Conservation (phyloP, 1,140 invertebrate species). For the Drosophila rufa region DNA sequence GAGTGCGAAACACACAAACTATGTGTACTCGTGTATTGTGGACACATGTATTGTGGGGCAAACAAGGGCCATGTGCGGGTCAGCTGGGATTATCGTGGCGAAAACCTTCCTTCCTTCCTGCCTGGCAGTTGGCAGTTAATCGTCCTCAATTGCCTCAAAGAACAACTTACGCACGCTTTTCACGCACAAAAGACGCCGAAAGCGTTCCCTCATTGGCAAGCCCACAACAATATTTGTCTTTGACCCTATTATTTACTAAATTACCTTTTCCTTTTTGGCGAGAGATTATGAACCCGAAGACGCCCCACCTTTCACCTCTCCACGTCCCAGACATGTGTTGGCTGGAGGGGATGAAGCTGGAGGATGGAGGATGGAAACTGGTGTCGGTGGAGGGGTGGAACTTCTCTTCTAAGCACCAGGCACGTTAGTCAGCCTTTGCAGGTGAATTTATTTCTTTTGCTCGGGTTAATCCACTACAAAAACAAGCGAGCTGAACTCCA, state of each 20-base stretch:
- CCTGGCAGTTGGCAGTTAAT: conserved; percentile 65
- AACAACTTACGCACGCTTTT: conserved; percentile 78
- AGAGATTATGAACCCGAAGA: conserved; percentile 46
- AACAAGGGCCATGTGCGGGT: conserved; percentile 9
- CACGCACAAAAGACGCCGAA: conserved; percentile 74
- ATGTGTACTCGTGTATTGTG: no score
- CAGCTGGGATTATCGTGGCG: conserved; percentile 18
- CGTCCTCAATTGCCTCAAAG: conserved; percentile 68
- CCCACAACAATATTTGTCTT: conserved; percentile 78
- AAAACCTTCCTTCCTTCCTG: not conserved
- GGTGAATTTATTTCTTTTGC: conserved; percentile 80
- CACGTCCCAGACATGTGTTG: conserved; percentile 8
- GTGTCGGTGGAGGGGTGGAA: conserved; percentile 7
- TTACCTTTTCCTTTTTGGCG: conserved; percentile 72
- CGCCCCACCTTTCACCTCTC: conserved; percentile 1
- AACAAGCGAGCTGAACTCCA: conserved; percentile 58
- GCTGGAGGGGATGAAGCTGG: not conserved
- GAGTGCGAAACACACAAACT: not conserved
- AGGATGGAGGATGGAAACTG: not conserved
- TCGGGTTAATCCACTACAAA: conserved; percentile 78
- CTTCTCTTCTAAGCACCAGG: conserved; percentile 29
- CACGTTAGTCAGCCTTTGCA: conserved; percentile 69
- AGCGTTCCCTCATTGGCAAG: conserved; percentile 63
- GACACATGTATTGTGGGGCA: conserved; percentile 9
- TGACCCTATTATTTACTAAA: conserved; percentile 82